A percentile compares a stretch with the other conserved stretches of the same genome.
These are phyloP conservation scores for Ianthella basta DNA, from an alignment of 37 sponge, comb jelly and placozoan genomes.

Conservation along the genomic window DNA sequence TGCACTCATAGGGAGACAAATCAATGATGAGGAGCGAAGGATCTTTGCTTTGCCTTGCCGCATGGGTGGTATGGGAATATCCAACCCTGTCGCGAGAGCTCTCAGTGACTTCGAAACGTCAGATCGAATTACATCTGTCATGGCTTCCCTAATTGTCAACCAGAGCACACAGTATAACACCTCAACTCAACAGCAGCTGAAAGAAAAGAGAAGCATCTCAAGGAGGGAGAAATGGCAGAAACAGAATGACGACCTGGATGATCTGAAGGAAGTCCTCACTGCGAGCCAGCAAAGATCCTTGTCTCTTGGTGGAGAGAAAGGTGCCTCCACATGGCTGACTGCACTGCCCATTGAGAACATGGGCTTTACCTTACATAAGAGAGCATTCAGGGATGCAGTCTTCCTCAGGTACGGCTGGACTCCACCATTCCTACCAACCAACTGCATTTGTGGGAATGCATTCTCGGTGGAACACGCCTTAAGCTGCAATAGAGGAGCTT, in stretches of 20 bases:
- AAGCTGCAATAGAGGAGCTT: slow-evolving; percentile 1
- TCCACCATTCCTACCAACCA: neutral
- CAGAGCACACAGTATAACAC: neutral
- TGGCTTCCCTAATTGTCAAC: neutral
- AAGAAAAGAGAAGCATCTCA: neutral
- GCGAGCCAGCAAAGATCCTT: neutral
- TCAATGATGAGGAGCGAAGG: neutral
- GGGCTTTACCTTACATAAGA: neutral
- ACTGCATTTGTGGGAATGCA: neutral
- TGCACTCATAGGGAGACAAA: neutral
- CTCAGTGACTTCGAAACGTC: neutral
- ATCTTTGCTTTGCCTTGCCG: neutral
- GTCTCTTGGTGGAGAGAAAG: neutral
- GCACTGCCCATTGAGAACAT: slow-evolving; percentile 7
- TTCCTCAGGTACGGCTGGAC: slow-evolving; percentile 2
- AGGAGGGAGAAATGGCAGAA: neutral
- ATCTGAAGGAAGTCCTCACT: slow-evolving; percentile 1
- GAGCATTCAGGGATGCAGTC: slow-evolving; percentile 5
- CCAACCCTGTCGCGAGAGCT: neutral
- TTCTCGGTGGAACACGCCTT: slow-evolving; percentile 12
- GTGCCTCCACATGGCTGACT: slow-evolving; percentile 12
- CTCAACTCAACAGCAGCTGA: neutral
- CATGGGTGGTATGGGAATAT: neutral
- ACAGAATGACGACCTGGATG: neutral
- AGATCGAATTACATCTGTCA: too few relatives aligned